A percentile compares a stretch with the other conserved stretches of the same genome.
Conservation (phyloP, 2,888 invertebrate genomes). For the Osmoderma eremita region DNA sequence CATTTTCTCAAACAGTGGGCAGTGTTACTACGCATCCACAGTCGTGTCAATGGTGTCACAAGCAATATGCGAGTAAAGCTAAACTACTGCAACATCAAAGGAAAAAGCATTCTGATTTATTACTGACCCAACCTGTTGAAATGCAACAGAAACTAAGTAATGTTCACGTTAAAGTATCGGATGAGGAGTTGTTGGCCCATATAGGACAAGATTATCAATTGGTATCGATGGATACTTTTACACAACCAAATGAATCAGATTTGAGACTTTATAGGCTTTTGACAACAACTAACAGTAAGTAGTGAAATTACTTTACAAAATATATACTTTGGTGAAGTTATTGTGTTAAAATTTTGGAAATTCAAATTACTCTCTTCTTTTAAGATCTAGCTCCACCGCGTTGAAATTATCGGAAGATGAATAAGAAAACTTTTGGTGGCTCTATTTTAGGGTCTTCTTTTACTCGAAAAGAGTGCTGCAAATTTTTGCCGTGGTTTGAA, state of each 20-base stretch:
- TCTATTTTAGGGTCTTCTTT: constrained; percentile 49
- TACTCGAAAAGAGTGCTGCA: constrained; percentile 52
- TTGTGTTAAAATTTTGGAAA: too few species aligned
- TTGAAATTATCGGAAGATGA: constrained; percentile 49
- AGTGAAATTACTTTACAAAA: neutral
- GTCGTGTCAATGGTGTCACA: constrained; percentile 82
- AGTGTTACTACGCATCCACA: constrained; percentile 77
- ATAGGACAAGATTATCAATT: constrained; percentile 50
- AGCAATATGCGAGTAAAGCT: constrained; percentile 86
- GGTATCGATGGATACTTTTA: constrained; percentile 45
- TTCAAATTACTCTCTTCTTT: constrained; percentile 39
- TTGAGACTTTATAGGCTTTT: constrained; percentile 59
- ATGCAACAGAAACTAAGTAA: constrained; percentile 15
- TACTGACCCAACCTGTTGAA: constrained; percentile 48
- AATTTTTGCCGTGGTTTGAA: constrained; percentile 56
- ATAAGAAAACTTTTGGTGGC: constrained; percentile 50
- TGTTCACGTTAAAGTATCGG: constrained; percentile 40
- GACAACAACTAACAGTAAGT: constrained; percentile 59
- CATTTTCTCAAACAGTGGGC: constrained; percentile 77
- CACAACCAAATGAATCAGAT: constrained; percentile 48
- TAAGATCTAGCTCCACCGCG: constrained; percentile 59
- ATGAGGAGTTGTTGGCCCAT: constrained; percentile 46
- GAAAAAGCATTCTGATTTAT: constrained; percentile 68
- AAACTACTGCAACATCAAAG: constrained; percentile 77
- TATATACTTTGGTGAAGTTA: too few species aligned